phyloP scores from a whole-genome alignment of 2,888 invertebrate genomes.

The Timandra comae region DNA sequence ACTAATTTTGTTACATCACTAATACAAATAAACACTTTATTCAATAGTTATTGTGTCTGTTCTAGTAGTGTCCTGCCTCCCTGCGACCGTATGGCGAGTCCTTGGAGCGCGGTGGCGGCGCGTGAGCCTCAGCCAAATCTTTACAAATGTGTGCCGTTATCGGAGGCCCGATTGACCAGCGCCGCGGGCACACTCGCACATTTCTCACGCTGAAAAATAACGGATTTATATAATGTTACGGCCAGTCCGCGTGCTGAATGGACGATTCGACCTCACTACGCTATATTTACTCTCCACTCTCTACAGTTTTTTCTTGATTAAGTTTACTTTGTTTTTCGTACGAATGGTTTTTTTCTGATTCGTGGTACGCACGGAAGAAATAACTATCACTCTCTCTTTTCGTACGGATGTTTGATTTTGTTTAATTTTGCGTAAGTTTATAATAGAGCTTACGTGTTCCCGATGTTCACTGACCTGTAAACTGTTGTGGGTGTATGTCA shows the following conservation, averaged over 20 bases:
- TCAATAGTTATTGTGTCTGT: too few species aligned
- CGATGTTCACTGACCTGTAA: too few species aligned
- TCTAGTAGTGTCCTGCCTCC: neutral
- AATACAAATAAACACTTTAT: too few species aligned
- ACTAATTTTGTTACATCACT: too few species aligned
- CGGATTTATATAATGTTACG: slow-evolving; percentile 77
- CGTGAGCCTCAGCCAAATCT: slow-evolving; percentile 62
- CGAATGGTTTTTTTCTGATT: too few species aligned
- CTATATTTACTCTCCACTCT: slow-evolving; percentile 12
- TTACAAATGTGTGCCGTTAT: slow-evolving; percentile 74
- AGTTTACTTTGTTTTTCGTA: neutral
- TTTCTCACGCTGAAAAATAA: slow-evolving; percentile 75
- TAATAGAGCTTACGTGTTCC: too few species aligned
- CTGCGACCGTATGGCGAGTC: slow-evolving; percentile 53
- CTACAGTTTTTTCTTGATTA: neutral
- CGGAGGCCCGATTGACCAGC: slow-evolving; percentile 72
- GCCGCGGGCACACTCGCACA: slow-evolving; percentile 43
- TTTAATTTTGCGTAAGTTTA: too few species aligned
- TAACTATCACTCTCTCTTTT: too few species aligned
- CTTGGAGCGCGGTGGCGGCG: slow-evolving; percentile 45
- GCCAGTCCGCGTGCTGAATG: slow-evolving; percentile 71
- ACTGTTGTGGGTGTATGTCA: too few species aligned
- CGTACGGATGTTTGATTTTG: too few species aligned
- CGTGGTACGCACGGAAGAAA: too few species aligned
- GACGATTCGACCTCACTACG: slow-evolving; percentile 51